A percentile compares a stretch with the other conserved stretches of the same genome.
These are phyloP conservation scores for Globodera rostochiensis DNA, from an alignment of 1,140 invertebrate genomes.

Conservation along the genomic window DNA sequence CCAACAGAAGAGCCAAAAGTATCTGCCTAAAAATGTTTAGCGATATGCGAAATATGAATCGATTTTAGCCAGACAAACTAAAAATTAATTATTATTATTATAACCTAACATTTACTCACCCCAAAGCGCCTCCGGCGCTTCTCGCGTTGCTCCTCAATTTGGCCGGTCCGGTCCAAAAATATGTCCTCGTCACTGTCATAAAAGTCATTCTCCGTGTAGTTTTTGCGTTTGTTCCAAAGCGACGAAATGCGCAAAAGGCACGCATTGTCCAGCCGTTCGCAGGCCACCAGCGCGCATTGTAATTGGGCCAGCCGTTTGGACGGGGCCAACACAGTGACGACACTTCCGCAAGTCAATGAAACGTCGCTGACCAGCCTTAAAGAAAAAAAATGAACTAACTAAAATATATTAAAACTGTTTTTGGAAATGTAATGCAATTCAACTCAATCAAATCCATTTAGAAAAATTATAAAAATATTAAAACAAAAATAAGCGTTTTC, in stretches of 20 bases:
- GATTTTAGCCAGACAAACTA: no score
- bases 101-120: constrained; percentile 16
- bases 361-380: constrained; percentile 39
- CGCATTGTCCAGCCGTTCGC: constrained; percentile 37
- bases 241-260: constrained; percentile 32
- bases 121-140: constrained; percentile 76
- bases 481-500: background rate
- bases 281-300: constrained; percentile 35
- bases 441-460: no score
- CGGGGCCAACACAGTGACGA: constrained; percentile 33
- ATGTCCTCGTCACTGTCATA: constrained; percentile 97
- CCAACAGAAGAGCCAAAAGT: background rate
- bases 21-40: constrained; percentile 8
- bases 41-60: background rate
- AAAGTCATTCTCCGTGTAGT: constrained; percentile 85
- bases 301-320: constrained; percentile 31
- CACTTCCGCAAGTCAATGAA: constrained; percentile 26
- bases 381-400: constrained; percentile 20
- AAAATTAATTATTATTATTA: no score
- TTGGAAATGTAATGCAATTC: no score
- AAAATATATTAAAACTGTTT: no score
- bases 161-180: constrained; percentile 90
- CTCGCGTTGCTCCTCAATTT: constrained; percentile 83
- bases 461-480: background rate
- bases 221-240: constrained; percentile 71